Conservation (phyloP, 1,140 invertebrate genomes). For the Lutraria rhynchaena region DNA sequence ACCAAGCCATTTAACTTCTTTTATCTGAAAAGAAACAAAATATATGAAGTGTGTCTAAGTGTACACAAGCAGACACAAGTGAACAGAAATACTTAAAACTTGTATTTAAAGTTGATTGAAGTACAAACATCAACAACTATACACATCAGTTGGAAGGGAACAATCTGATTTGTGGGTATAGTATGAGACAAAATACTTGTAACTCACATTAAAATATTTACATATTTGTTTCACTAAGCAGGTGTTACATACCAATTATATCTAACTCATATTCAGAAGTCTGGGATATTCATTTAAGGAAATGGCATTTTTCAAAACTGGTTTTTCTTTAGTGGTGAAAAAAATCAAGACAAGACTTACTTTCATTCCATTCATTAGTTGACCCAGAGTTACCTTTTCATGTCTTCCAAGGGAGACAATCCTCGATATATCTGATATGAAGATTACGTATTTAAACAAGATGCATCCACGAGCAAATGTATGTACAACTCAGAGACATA, state of each 20-base stretch:
- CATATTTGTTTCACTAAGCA: too few species aligned
- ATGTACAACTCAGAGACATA: background rate
- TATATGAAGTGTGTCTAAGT: too few species aligned
- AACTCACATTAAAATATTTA: background rate
- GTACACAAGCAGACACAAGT: background rate
- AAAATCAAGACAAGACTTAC: too few species aligned
- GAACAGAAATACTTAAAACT: background rate
- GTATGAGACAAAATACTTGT: background rate
- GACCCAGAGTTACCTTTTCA: slow-evolving; percentile 55
- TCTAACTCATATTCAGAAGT: too few species aligned
- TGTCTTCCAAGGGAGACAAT: slow-evolving; percentile 55
- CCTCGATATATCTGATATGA: slow-evolving; percentile 43
- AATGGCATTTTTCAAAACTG: too few species aligned
- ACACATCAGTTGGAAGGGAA: background rate
- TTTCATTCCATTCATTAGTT: slow-evolving; percentile 61
- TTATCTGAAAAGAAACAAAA: slow-evolving; percentile 22
- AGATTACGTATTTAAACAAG: background rate
- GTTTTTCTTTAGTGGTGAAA: too few species aligned
- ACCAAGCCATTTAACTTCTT: slow-evolving; percentile 12
- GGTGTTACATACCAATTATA: too few species aligned
- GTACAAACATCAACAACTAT: background rate
- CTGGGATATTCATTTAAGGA: too few species aligned
- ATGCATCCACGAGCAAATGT: background rate
- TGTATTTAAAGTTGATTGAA: background rate
- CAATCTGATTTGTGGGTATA: background rate